A percentile compares a stretch with the other conserved stretches of the same genome.
phyloP scores from a whole-genome alignment of 2,888 invertebrate genomes.

The Heliconius ethilla region DNA sequence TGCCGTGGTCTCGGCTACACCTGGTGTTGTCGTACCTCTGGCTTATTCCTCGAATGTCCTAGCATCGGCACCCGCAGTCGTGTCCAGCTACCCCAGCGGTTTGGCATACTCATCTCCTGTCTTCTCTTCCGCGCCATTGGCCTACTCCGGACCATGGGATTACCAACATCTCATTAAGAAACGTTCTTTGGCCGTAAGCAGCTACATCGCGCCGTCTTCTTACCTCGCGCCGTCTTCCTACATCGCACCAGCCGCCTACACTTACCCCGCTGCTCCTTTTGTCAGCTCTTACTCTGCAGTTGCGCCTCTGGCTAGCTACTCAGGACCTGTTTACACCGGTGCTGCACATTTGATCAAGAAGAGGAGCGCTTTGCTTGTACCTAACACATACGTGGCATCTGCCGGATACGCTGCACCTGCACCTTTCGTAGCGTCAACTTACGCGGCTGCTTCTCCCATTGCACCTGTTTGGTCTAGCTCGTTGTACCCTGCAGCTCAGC shows the following conservation, averaged over 20 bases:
- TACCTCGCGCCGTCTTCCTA: no score
- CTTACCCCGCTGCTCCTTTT: conserved; percentile 50
- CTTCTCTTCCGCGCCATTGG: conserved; percentile 43
- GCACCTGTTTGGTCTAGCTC: conserved; percentile 46
- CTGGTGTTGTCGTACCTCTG: conserved; percentile 44
- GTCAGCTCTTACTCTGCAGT: conserved; percentile 48
- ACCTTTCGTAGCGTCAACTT: conserved; percentile 47
- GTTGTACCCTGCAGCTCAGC: conserved; percentile 47
- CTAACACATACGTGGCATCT: conserved; percentile 50
- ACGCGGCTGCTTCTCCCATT: conserved; percentile 51
- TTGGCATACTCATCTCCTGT: conserved; percentile 50
- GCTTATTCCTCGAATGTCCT: conserved; percentile 37
- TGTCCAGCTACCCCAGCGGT: conserved; percentile 45
- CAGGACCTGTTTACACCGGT: conserved; percentile 45
- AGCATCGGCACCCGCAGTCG: conserved; percentile 45
- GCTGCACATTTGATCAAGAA: conserved; percentile 67
- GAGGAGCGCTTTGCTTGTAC: conserved; percentile 59
- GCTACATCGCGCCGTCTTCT: conserved; percentile 55
- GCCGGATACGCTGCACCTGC: conserved; percentile 52
- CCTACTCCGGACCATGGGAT: conserved; percentile 48
- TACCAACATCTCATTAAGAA: conserved; percentile 49
- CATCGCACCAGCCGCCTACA: conserved; percentile 45
- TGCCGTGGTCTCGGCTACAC: conserved; percentile 70
- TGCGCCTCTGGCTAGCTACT: conserved; percentile 48
- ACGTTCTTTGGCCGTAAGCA: conserved; percentile 41